phyloP scores from a whole-genome alignment of 2,113 vertebrate species.

The Felis catus region DNA sequence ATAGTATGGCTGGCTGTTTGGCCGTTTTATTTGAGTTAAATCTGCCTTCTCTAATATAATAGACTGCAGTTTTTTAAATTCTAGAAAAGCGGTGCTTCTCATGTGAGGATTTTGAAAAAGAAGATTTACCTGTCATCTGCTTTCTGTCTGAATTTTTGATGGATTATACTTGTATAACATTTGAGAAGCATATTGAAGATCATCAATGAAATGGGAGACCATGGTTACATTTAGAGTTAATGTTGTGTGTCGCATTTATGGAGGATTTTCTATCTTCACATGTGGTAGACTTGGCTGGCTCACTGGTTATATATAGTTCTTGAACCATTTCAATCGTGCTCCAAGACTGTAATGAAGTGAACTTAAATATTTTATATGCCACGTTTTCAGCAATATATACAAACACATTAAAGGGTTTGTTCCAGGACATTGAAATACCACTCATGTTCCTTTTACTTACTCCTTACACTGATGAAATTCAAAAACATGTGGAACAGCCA shows the following conservation, averaged over 20 bases:
- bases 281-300: background rate
- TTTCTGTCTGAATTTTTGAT: conserved; percentile 44
- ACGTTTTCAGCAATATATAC: background rate
- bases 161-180: background rate
- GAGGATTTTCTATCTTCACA: conserved; percentile 41
- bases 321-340: conserved; percentile 47
- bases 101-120: background rate
- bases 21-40: background rate
- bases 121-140: background rate
- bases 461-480: background rate
- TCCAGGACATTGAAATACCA: conserved; percentile 32
- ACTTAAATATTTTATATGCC: conserved; percentile 29
- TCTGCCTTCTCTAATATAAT: background rate
- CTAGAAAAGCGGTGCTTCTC: background rate
- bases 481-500: background rate
- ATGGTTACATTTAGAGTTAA: conserved; percentile 32
- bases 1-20: background rate
- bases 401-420: background rate
- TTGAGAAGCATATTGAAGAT: conserved; percentile 28
- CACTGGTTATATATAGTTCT: background rate
- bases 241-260: background rate
- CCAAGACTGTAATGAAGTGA: conserved; percentile 30
- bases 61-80: background rate
- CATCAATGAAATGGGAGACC: background rate
- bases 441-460: background rate